Conservation (phyloP, 1,140 invertebrate genomes). For the Halictus rubicundus region DNA sequence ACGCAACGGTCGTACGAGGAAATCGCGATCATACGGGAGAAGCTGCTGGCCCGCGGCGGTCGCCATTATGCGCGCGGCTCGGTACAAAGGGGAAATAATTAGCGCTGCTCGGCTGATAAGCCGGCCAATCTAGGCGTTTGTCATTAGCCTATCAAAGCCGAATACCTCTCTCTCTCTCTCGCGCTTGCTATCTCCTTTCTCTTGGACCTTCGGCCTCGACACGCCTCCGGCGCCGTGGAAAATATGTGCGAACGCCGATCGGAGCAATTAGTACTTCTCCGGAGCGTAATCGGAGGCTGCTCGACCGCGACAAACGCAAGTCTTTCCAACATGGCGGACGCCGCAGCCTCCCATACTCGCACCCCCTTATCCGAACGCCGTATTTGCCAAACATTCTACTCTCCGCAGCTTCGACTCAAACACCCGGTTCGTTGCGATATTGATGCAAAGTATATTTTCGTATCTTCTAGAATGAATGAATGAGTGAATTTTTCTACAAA, state of each 20-base stretch:
- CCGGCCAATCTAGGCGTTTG: slow-evolving; percentile 78
- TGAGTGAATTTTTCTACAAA: too few relatives aligned
- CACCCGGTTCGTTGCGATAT: too few relatives aligned
- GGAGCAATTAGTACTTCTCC: slow-evolving; percentile 74
- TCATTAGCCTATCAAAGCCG: slow-evolving; percentile 80
- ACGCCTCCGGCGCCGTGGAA: slow-evolving; percentile 63
- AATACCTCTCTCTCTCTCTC: slow-evolving; percentile 63
- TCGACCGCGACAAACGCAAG: slow-evolving; percentile 53
- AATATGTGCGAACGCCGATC: slow-evolving; percentile 70
- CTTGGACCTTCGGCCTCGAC: slow-evolving; percentile 54
- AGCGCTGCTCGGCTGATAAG: slow-evolving; percentile 75
- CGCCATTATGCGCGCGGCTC: slow-evolving; percentile 73
- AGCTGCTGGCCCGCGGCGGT: slow-evolving; percentile 13
- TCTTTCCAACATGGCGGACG: slow-evolving; percentile 31
- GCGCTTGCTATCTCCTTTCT: slow-evolving; percentile 21
- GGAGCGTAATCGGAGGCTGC: slow-evolving; percentile 62
- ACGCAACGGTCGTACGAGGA: slow-evolving; percentile 33
- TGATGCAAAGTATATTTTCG: too few relatives aligned
- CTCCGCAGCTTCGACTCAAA: too few relatives aligned
- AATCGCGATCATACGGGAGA: slow-evolving; percentile 46
- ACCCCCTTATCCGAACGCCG: too few relatives aligned
- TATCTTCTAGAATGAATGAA: too few relatives aligned
- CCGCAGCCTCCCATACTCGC: background rate
- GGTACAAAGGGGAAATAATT: slow-evolving; percentile 79
- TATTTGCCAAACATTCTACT: too few relatives aligned